Evolutionary conservation across 1,140 invertebrate genomes (phyloP).

Genomic region (Eciton burchellii): DNA sequence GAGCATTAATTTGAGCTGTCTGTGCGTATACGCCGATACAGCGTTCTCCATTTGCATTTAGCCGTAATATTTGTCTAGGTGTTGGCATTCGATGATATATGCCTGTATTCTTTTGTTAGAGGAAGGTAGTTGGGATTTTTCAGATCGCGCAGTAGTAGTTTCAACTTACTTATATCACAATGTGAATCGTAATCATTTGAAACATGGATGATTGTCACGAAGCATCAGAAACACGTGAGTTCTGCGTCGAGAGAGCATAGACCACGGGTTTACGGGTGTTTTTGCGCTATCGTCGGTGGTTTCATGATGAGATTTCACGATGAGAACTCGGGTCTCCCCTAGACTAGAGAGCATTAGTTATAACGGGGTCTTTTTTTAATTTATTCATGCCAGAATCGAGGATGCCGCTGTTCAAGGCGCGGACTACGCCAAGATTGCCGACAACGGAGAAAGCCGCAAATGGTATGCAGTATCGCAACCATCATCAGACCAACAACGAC

Average conservation of each 20-base stretch:
- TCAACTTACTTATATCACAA: neutral
- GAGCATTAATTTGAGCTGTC: neutral
- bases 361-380: slow-evolving; percentile 7
- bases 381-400: slow-evolving; percentile 35
- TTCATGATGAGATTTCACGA: neutral
- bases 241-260: neutral
- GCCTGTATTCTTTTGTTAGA: neutral
- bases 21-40: too few species aligned
- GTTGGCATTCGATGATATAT: too few species aligned
- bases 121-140: neutral
- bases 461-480: slow-evolving; percentile 56
- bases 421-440: slow-evolving; percentile 66
- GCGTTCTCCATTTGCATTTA: too few species aligned
- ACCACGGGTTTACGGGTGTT: neutral
- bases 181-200: too few species aligned
- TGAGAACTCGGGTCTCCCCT: neutral
- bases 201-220: neutral
- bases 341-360: neutral
- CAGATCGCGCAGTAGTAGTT: too few species aligned
- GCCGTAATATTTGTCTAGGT: too few species aligned
- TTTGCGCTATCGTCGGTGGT: neutral
- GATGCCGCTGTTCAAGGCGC: slow-evolving; percentile 81
- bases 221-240: neutral
- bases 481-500: slow-evolving; percentile 48
- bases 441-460: slow-evolving; percentile 71